phyloP scores from a whole-genome alignment of 2,888 invertebrate genomes.

The Xylocampa areola region DNA sequence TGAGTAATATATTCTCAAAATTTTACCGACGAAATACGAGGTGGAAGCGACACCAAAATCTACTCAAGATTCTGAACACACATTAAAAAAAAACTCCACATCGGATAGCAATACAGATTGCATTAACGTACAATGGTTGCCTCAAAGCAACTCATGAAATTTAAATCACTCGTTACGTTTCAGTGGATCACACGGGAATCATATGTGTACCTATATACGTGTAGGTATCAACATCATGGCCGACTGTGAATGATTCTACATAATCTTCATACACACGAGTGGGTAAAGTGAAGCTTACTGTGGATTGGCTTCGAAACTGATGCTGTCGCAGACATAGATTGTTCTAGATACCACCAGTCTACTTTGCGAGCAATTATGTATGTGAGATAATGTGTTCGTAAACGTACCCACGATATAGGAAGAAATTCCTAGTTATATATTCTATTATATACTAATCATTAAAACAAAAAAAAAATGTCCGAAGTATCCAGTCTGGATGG shows the following conservation, averaged over 20 bases:
- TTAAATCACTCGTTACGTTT: slow-evolving; percentile 70
- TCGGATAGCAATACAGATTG: slow-evolving; percentile 27
- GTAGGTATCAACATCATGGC: slow-evolving; percentile 9
- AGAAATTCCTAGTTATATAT: too few relatives aligned
- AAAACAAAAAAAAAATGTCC: too few relatives aligned
- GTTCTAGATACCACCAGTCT: neutral
- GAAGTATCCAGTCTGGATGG: too few relatives aligned
- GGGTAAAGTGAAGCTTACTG: slow-evolving; percentile 3
- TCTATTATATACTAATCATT: too few relatives aligned
- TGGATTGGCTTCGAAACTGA: neutral
- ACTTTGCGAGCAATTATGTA: too few relatives aligned
- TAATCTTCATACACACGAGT: slow-evolving; percentile 19
- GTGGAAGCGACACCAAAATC: too few relatives aligned
- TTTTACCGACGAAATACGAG: too few relatives aligned
- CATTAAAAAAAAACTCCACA: slow-evolving; percentile 2
- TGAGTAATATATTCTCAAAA: too few relatives aligned
- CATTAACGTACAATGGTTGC: slow-evolving; percentile 45
- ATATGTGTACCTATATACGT: neutral
- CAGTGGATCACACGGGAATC: slow-evolving; percentile 52
- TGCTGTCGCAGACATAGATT: neutral
- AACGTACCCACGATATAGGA: too few relatives aligned
- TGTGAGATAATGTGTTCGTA: too few relatives aligned
- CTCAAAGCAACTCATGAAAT: slow-evolving; percentile 74
- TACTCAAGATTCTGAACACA: neutral
- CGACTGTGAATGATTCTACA: slow-evolving; percentile 21